Conservation (phyloP, 2,888 invertebrate genomes). For the Parochlus steinenii region DNA sequence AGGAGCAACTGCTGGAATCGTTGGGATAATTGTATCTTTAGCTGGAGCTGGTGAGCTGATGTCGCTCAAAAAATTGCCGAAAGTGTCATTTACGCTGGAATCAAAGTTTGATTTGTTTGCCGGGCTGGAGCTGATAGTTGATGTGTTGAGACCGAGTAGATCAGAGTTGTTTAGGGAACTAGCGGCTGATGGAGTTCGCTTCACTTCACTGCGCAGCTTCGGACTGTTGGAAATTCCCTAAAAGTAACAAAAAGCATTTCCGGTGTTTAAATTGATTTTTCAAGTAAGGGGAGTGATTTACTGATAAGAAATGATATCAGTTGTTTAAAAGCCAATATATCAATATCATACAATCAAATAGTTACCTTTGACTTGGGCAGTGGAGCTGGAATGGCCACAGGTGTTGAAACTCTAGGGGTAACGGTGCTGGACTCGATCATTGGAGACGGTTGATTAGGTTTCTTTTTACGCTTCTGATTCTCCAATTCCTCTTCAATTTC, state of each 20-base stretch:
- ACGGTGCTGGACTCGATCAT: neutral
- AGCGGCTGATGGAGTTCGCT: constrained; percentile 14
- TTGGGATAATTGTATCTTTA: constrained; percentile 35
- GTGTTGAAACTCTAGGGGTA: constrained; percentile 14
- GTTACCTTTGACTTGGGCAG: constrained; percentile 26
- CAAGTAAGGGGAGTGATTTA: no score
- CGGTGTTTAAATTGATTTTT: neutral
- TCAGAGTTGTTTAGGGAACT: constrained; percentile 31
- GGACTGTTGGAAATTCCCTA: constrained; percentile 33
- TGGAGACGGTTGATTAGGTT: constrained; percentile 49
- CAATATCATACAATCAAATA: neutral
- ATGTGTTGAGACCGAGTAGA: constrained; percentile 24
- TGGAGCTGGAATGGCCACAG: constrained; percentile 24
- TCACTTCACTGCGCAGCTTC: constrained; percentile 31
- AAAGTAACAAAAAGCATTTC: constrained; percentile 1
- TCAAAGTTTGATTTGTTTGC: constrained; percentile 26
- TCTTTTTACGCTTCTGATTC: constrained; percentile 67
- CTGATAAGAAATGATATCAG: no score
- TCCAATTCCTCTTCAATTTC: constrained; percentile 79
- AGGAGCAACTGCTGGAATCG: constrained; percentile 24
- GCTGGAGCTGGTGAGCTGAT: constrained; percentile 24
- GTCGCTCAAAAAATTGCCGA: constrained; percentile 18
- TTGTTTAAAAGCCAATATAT: no score
- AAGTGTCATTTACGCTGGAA: constrained; percentile 43
- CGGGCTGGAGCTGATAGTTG: constrained; percentile 21